Base-by-base conservation (phyloP, 2,888 invertebrate species). In the Hemithea aestivaria region DNA sequence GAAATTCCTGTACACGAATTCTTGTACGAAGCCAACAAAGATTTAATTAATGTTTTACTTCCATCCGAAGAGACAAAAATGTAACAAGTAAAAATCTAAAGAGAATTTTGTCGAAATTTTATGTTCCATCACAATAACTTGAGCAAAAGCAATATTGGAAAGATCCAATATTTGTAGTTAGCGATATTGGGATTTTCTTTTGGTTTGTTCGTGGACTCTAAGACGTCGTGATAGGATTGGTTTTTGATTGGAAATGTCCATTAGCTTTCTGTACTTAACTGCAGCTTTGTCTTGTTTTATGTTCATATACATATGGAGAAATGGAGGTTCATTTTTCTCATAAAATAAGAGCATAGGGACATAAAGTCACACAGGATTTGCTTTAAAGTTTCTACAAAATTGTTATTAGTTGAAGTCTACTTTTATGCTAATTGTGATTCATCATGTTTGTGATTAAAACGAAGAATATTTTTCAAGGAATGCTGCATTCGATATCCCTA, bases 91-190 rank as follows among this genome's bases (percentile, higher is more conserved):
- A 29, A 36, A 28, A 21, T 28, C 21, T 26, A 34, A 40, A 34
- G 12, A 5, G 27, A 39, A 37, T 45, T 30, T 39, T 35, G 27
- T 20, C 28, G 33, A 35, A 38, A 35, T 38, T 40, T 38, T 40
- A 39, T 37, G 40, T 40, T 39, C 27, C 34, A 43, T 45, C 45
- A 45, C 34, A 51, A 49, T 45, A 41, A 43, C 38, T 39, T 21
- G 24, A 33, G 37, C 36, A 56, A 36, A 61, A 58, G 57, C 65
- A 72, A 72, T 69, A 71, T 63, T 59, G 60, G 54, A 50, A 56
- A 58, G 58, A 56, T 59, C 59, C 62, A 68, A 66, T 72, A 68
- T 71, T 71, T 67, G 65, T 62, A 59, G 58, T 60, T 57, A 55
- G 48, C 56, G 51, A 61, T 57, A 63, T 61, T 62, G 57, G 50